These are phyloP conservation scores for Noturus placidus DNA, from an alignment of 2,113 vertebrate genomes.

Conservation along the genomic window DNA sequence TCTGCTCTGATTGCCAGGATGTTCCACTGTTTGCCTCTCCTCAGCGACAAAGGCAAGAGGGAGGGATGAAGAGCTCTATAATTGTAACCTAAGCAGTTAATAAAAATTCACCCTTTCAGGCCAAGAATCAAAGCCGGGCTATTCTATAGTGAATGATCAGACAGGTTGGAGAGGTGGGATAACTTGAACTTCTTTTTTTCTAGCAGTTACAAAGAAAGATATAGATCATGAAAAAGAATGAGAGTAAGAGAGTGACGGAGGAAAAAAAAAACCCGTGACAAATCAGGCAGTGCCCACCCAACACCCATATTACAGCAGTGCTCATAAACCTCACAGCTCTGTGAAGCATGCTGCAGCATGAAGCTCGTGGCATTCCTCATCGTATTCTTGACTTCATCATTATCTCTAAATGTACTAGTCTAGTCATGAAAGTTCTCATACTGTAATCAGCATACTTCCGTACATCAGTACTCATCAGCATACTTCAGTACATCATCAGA, in stretches of 20 bases:
- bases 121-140: conserved; percentile 29
- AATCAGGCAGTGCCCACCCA: conserved; percentile 32
- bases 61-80: conserved; percentile 59
- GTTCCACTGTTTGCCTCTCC: conserved; percentile 59
- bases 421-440: neutral
- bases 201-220: conserved; percentile 37
- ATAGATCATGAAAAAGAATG: conserved; percentile 14
- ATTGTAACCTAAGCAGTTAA: conserved; percentile 66
- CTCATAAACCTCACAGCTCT: conserved; percentile 48
- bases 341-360: conserved; percentile 51
- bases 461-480: neutral
- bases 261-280: neutral
- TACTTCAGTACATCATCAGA: neutral
- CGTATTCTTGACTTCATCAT: neutral
- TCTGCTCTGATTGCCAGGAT: conserved; percentile 65
- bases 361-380: conserved; percentile 37
- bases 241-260: neutral
- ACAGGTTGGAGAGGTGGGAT: neutral
- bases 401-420: neutral
- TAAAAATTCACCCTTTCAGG: conserved; percentile 58
- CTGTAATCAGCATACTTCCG: neutral
- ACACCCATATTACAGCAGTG: conserved; percentile 58
- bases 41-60: conserved; percentile 33
- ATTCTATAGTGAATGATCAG: conserved; percentile 28
- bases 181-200: conserved; percentile 31